Percentiles rank a stretch among this genome's conserved stretches.
Conservation (phyloP, 2,113 vertebrate species). For the Coptodon rendalli region DNA sequence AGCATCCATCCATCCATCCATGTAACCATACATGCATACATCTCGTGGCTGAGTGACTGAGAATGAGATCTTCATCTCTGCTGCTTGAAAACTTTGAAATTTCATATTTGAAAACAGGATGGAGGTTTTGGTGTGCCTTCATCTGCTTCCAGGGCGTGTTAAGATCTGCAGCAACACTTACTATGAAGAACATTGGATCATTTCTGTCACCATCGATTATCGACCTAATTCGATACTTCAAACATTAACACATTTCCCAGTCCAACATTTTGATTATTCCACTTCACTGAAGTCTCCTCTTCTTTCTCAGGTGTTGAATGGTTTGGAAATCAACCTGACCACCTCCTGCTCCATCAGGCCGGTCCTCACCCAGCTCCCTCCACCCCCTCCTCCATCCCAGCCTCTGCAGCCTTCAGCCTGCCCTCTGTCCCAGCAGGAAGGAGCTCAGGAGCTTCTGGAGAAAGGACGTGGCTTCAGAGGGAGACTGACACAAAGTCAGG, state of each 20-base stretch:
- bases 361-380: constrained; percentile 46
- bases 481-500: background rate
- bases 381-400: background rate
- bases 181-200: background rate
- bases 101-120: background rate
- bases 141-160: background rate
- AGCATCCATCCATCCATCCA: fast-evolving
- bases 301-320: constrained; percentile 59
- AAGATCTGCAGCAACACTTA: background rate
- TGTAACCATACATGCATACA: fast-evolving
- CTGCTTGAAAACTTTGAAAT: background rate
- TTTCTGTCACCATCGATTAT: background rate
- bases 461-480: background rate
- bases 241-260: background rate
- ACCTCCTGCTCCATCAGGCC: constrained; percentile 44
- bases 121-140: background rate
- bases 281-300: background rate
- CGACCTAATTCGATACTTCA: fast-evolving
- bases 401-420: background rate
- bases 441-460: background rate
- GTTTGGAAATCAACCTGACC: constrained; percentile 60
- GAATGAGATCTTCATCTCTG: background rate
- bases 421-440: constrained; percentile 8
- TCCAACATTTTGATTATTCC: background rate
- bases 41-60: background rate